Percentiles rank a stretch among this genome's conserved stretches.
phyloP scores from a whole-genome alignment of 2,888 invertebrate species.

The Diaprepes abbreviatus region DNA sequence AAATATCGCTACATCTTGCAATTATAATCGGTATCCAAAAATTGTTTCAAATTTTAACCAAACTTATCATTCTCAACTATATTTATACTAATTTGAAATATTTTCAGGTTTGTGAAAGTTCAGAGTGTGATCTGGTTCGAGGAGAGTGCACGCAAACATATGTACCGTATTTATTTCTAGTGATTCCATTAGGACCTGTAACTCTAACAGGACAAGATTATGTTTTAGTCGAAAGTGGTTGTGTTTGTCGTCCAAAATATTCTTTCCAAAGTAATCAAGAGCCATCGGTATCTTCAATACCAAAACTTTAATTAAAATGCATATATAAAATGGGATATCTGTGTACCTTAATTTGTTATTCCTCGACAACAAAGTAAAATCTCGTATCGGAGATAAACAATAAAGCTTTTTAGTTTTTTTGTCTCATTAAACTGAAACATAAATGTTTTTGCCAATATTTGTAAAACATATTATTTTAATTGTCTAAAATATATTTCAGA shows the following conservation, averaged over 20 bases:
- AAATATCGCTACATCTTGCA: too few relatives aligned
- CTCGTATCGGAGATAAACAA: too few relatives aligned
- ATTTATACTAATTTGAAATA: conserved; percentile 2
- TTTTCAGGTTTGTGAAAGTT: conserved; percentile 78
- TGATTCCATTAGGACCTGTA: conserved; percentile 90
- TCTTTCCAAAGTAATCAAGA: conserved; percentile 64
- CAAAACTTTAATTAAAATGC: conserved; percentile 52
- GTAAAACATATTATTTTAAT: too few relatives aligned
- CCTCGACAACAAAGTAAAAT: not conserved
- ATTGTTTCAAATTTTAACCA: conserved; percentile 12
- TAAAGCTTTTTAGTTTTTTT: too few relatives aligned
- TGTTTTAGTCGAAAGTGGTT: conserved; percentile 95
- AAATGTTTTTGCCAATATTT: too few relatives aligned
- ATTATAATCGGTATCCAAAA: too few relatives aligned
- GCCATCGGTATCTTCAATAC: conserved; percentile 61
- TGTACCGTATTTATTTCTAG: conserved; percentile 91
- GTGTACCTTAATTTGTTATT: conserved; percentile 4
- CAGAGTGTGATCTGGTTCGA: conserved; percentile 89
- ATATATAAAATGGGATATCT: not conserved
- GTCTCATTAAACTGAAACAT: too few relatives aligned
- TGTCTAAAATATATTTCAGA: too few relatives aligned
- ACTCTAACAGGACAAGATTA: conserved; percentile 94
- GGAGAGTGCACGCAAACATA: conserved; percentile 94
- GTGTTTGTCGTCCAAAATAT: conserved; percentile 81
- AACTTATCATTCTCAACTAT: too few relatives aligned